These are phyloP conservation scores for Siniperca scherzeri DNA, from an alignment of 2,797 vertebrate genomes.

Conservation along the genomic window DNA sequence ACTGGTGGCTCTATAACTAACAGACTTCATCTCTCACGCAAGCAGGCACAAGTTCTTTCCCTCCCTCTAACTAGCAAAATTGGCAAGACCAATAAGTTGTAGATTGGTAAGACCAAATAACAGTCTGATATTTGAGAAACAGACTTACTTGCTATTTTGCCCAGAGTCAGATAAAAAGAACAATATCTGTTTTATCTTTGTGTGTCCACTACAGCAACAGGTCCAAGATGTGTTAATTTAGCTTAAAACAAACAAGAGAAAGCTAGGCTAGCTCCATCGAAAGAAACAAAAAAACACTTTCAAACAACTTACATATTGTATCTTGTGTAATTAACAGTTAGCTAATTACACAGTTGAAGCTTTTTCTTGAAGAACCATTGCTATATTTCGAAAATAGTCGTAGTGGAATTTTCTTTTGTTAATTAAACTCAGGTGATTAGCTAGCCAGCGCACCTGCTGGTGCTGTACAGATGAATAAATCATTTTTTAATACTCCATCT, in stretches of 20 bases:
- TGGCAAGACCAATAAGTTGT: neutral
- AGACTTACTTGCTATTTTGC: constrained; percentile 1
- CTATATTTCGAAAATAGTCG: neutral
- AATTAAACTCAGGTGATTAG: constrained; percentile 13
- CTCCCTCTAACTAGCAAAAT: neutral
- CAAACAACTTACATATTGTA: neutral
- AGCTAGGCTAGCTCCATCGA: neutral
- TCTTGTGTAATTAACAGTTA: neutral
- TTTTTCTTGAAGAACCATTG: neutral
- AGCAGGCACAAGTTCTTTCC: neutral
- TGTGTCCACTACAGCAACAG: constrained; percentile 6
- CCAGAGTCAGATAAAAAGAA: neutral
- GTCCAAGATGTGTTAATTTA: neutral
- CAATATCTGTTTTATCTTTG: neutral
- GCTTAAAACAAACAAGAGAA: neutral
- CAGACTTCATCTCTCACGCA: constrained; percentile 37
- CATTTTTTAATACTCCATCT: neutral
- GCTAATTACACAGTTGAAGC: neutral
- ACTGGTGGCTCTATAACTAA: constrained; percentile 63
- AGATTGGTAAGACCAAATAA: neutral
- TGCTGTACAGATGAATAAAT: neutral
- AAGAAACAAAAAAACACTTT: neutral
- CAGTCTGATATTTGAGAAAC: neutral
- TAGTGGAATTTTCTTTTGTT: neutral
- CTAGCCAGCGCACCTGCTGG: neutral